Evolutionary conservation across 2,888 invertebrate species (phyloP), one percentile per base, ranked within the genome.

Genomic region (Entomobrya proxima): DNA sequence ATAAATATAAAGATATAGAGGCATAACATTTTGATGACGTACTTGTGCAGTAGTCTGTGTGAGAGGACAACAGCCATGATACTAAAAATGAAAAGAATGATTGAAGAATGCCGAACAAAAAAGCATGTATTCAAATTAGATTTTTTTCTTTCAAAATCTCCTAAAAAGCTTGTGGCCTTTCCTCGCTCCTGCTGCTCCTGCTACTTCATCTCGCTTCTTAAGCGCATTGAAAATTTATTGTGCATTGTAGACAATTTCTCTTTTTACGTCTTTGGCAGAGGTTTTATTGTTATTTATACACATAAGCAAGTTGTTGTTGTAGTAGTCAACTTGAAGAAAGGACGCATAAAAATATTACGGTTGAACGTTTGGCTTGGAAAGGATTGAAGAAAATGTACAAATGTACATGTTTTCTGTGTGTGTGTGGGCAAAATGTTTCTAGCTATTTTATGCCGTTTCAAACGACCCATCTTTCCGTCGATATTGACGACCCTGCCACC

Each of bases 41-140:
- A n/a, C n/a, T n/a, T n/a, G n/a, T 13, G 50, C 11, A 50, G 50
- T 55, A 11, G 50, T 52, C 9, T n/a, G n/a, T n/a, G n/a, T n/a
- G 5, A 4, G 15, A 58, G 9, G 58, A 58, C 58, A 32, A n/a
- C n/a, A 21, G n/a, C 50, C 50, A 58, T 1, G n/a, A n/a, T n/a
- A n/a, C 30, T 5, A 58, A 32, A 2, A 30, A 32, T 30, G 58
- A 30, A 58, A 7, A 50, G 18, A 32, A 11, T 32, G n/a, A 21
- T 50, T 80, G 40, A 72, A 30, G 40, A 52, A 72, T 80, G 80
- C 44, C 40, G 55, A 80, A 80, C 27, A 72, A 80, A 79, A 72
- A 30, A 55, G 21, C 18, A 52, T 13, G 58, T 80, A 80, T 80
- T 55, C 58, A 80, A 72, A 80, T 80, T 67, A 79, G 30, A 61